phyloP scores from a whole-genome alignment of 2,113 vertebrate species.

The Ornithorhynchus anatinus region DNA sequence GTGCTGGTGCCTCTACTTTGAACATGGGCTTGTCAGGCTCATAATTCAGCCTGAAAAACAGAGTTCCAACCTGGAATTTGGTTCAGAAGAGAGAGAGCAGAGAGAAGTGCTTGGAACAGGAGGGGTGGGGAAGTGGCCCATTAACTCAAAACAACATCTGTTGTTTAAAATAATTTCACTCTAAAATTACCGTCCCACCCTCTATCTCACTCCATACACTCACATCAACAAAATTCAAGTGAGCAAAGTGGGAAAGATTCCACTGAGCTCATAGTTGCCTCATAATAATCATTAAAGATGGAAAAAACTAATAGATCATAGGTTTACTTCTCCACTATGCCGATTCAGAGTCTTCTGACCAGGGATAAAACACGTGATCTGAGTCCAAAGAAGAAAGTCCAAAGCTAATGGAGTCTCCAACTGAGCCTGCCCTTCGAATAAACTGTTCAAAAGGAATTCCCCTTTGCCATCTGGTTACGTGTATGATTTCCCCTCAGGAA shows the following conservation, averaged over 20 bases:
- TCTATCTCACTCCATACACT: conserved; percentile 1
- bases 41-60: background rate
- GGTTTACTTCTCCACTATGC: background rate
- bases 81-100: background rate
- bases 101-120: background rate
- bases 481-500: too few relatives aligned
- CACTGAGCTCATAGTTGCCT: background rate
- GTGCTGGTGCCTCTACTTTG: background rate
- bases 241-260: background rate
- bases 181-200: background rate
- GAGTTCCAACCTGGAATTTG: background rate
- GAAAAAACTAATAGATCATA: background rate
- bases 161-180: conserved; percentile 2
- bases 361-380: rapidly evolving
- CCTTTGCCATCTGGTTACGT: too few relatives aligned
- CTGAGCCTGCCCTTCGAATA: background rate
- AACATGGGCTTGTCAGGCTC: background rate
- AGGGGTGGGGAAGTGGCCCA: background rate
- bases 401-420: background rate
- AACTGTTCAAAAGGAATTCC: too few relatives aligned
- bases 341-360: background rate
- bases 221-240: background rate
- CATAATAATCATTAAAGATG: background rate
- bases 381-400: background rate
- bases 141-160: background rate